Percentiles rank a stretch among this genome's conserved stretches.
phyloP scores from a whole-genome alignment of 2,113 vertebrate genomes.

The Pluvianellus socialis region DNA sequence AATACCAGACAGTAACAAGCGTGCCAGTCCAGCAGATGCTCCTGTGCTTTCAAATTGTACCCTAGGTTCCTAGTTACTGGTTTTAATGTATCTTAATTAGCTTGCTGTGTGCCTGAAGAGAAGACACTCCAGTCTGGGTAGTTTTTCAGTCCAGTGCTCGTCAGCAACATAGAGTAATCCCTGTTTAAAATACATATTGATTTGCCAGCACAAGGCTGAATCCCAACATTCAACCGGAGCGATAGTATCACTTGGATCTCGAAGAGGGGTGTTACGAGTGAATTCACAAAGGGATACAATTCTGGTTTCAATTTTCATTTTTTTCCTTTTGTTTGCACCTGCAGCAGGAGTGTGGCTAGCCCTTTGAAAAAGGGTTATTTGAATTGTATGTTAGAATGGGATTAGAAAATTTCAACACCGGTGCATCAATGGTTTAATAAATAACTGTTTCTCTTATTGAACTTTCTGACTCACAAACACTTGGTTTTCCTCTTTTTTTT shows the following conservation, averaged over 20 bases:
- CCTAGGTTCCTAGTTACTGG: background rate
- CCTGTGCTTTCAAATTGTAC: background rate
- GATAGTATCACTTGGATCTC: background rate
- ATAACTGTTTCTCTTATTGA: background rate
- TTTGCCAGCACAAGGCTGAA: conserved; percentile 5
- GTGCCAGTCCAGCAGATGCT: background rate
- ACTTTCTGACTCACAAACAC: background rate
- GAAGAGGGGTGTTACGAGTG: background rate
- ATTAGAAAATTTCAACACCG: background rate
- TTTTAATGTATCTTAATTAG: conserved; percentile 33
- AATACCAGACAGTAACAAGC: background rate
- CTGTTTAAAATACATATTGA: conserved; percentile 12
- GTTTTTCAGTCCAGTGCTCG: conserved; percentile 2
- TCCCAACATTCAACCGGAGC: background rate
- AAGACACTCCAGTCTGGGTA: conserved; percentile 28
- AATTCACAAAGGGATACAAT: background rate
- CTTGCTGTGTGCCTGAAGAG: background rate
- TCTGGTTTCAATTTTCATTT: background rate
- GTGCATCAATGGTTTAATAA: background rate
- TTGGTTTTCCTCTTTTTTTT: background rate
- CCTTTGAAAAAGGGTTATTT: background rate
- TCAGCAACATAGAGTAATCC: conserved; percentile 31
- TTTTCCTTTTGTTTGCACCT: conserved; percentile 19
- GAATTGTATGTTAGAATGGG: background rate
- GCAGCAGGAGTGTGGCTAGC: background rate